Evolutionary conservation across 2,888 invertebrate species (phyloP).

Genomic region (Hetaerina titia): DNA sequence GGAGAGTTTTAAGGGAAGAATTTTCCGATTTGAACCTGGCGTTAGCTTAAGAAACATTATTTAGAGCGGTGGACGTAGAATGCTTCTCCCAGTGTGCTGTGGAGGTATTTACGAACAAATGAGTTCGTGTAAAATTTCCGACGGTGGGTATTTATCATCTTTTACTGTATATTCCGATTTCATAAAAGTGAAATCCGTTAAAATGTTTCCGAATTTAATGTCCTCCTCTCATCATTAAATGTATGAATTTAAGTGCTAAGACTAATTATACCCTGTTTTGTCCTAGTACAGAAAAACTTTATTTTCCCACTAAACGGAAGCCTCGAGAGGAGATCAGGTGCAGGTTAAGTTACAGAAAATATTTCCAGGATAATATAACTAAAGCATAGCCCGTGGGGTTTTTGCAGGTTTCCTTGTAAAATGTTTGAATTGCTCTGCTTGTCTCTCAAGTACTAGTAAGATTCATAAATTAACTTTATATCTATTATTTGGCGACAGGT

Average conservation of each 20-base stretch:
- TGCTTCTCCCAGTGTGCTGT: neutral
- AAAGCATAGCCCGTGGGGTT: neutral
- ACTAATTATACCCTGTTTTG: neutral
- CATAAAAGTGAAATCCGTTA: conserved; percentile 1
- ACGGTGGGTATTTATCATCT: neutral
- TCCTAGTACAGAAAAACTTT: neutral
- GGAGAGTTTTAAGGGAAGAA: conserved; percentile 1
- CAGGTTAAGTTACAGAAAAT: neutral
- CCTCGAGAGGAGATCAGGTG: neutral
- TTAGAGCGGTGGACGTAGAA: neutral
- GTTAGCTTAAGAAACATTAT: neutral
- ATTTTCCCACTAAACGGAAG: neutral
- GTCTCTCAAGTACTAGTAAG: too few species aligned
- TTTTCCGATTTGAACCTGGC: conserved; percentile 10
- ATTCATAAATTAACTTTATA: neutral
- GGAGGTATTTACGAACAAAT: conserved; percentile 6
- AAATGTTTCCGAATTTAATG: neutral
- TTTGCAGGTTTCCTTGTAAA: neutral
- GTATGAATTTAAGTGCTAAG: neutral
- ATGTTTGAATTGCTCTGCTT: neutral
- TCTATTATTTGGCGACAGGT: neutral
- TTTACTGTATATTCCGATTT: neutral
- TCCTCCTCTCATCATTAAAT: neutral
- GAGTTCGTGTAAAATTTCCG: neutral
- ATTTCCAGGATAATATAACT: neutral